A percentile compares a stretch with the other conserved stretches of the same genome.
These are phyloP conservation scores for Leptinotarsa tumamoca DNA, from an alignment of 2,888 invertebrate species.

Conservation along the genomic window DNA sequence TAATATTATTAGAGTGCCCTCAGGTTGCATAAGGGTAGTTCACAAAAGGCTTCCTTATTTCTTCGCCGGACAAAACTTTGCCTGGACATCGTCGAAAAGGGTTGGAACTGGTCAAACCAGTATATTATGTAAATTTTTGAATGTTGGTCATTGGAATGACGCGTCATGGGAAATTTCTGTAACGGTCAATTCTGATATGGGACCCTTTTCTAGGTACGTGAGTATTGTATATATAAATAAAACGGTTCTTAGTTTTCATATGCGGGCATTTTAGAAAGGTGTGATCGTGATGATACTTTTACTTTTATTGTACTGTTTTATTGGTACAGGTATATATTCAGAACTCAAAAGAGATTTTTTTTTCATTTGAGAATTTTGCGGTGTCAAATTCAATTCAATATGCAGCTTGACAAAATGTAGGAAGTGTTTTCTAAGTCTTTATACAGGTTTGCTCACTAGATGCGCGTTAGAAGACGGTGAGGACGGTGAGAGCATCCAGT, in stretches of 20 bases:
- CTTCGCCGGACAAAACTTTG: slow-evolving; percentile 48
- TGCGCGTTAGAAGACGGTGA: too few species aligned
- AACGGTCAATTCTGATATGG: slow-evolving; percentile 48
- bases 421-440: too few species aligned
- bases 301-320: neutral
- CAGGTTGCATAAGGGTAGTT: slow-evolving; percentile 46
- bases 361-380: neutral
- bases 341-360: neutral
- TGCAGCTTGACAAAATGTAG: too few species aligned
- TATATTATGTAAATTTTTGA: slow-evolving; percentile 61
- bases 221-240: slow-evolving; percentile 19
- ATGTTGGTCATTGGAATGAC: slow-evolving; percentile 47
- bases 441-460: too few species aligned
- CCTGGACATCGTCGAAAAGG: slow-evolving; percentile 52
- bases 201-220: slow-evolving; percentile 35
- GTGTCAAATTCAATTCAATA: too few species aligned
- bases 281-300: slow-evolving; percentile 13
- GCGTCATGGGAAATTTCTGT: slow-evolving; percentile 46
- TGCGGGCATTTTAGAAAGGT: slow-evolving; percentile 12
- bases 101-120: slow-evolving; percentile 62
- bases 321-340: neutral
- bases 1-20: slow-evolving; percentile 52
- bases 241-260: slow-evolving; percentile 26
- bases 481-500: too few species aligned
- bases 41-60: slow-evolving; percentile 50